Evolutionary conservation across 2,113 vertebrate genomes (phyloP).

Genomic region (Takifugu flavidus): DNA sequence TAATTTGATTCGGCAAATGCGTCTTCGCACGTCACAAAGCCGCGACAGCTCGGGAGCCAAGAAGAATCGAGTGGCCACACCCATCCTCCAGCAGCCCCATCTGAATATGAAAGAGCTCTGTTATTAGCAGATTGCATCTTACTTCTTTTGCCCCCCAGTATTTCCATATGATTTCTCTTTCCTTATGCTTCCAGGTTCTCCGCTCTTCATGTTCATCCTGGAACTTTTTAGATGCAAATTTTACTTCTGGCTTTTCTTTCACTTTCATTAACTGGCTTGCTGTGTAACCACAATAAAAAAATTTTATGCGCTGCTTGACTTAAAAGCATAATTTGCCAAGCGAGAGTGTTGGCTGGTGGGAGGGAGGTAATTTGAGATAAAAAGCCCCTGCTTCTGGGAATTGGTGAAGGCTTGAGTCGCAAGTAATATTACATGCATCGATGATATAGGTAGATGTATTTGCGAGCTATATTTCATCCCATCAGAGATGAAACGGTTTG

Average conservation of each 20-base stretch:
- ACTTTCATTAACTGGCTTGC: constrained; percentile 54
- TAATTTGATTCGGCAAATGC: constrained; percentile 50
- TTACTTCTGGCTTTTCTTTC: constrained; percentile 27
- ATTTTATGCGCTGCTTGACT: constrained; percentile 44
- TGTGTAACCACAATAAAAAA: constrained; percentile 50
- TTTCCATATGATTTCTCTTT: constrained; percentile 41
- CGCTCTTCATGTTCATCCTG: constrained; percentile 30
- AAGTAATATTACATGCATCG: constrained; percentile 62
- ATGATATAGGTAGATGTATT: constrained; percentile 65
- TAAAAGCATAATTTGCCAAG: constrained; percentile 62
- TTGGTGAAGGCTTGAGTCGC: constrained; percentile 40
- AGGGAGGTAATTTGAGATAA: constrained; percentile 63
- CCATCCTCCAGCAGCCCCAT: constrained; percentile 56
- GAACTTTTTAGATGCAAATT: constrained; percentile 55
- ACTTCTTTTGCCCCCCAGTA: constrained; percentile 27
- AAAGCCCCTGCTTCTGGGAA: constrained; percentile 60
- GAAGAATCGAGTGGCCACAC: constrained; percentile 62
- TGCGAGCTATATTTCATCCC: constrained; percentile 70
- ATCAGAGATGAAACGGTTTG: constrained; percentile 71
- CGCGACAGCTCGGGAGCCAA: constrained; percentile 60
- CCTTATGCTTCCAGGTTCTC: constrained; percentile 28
- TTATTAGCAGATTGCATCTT: constrained; percentile 66
- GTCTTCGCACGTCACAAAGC: constrained; percentile 56
- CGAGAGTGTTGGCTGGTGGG: constrained; percentile 54
- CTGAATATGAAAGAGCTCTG: constrained; percentile 66